Conservation (phyloP, 2,113 vertebrate genomes). For the Lamprotornis superbus region DNA sequence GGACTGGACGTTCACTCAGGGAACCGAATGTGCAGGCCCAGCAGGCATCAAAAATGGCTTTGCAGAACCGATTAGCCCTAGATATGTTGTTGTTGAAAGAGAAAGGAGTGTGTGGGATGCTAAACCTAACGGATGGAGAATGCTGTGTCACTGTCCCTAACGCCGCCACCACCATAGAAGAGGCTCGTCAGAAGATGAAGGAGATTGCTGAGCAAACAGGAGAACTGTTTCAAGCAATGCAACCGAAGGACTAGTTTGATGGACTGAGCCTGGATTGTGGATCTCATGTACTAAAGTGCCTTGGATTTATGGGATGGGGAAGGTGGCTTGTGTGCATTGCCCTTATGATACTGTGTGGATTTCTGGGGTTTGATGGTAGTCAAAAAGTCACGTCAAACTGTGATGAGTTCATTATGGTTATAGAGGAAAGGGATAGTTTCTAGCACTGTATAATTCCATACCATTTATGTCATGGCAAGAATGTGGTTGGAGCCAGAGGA, state of each 20-base stretch:
- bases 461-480: not conserved
- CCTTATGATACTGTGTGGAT: not conserved
- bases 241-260: not conserved
- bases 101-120: not conserved
- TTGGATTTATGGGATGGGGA: not conserved
- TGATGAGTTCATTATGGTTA: not conserved
- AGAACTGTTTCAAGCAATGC: not conserved
- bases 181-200: slow-evolving; percentile 2
- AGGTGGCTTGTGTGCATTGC: not conserved
- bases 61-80: not conserved
- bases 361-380: not conserved
- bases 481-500: not conserved
- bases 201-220: not conserved
- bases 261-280: not conserved
- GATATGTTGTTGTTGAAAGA: not conserved
- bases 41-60: not conserved
- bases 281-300: not conserved
- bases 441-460: not conserved
- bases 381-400: not conserved
- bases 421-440: not conserved
- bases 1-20: not conserved
- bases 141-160: slow-evolving; percentile 1
- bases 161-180: not conserved
- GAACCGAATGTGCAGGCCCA: not conserved
- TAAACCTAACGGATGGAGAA: not conserved